Evolutionary conservation across 2,797 vertebrate species (phyloP).

Genomic region (Hemibagrus guttatus): DNA sequence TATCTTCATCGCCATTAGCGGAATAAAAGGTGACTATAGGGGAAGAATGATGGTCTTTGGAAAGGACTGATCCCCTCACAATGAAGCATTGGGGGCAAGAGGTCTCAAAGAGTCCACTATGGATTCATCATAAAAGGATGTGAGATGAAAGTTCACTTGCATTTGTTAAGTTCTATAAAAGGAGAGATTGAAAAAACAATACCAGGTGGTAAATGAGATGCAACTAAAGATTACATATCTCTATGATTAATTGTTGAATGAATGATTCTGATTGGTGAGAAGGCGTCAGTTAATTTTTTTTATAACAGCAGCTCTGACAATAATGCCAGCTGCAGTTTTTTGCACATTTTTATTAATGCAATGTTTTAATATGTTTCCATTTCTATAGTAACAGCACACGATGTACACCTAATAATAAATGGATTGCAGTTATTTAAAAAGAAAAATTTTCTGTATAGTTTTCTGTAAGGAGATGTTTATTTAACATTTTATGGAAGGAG

Average conservation of each 20-base stretch:
- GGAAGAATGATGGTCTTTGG: slow-evolving; percentile 43
- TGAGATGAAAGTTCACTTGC: slow-evolving; percentile 33
- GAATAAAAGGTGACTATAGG: slow-evolving; percentile 56
- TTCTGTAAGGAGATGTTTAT: background rate
- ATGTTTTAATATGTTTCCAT: background rate
- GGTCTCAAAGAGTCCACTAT: slow-evolving; percentile 38
- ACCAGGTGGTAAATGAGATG: slow-evolving; percentile 25
- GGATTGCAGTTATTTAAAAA: background rate
- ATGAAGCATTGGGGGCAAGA: slow-evolving; percentile 41
- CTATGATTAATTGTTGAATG: background rate
- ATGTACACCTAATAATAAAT: background rate
- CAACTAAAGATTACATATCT: background rate
- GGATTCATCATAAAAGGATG: slow-evolving; percentile 30
- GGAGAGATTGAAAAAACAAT: slow-evolving; percentile 1
- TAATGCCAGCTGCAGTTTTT: background rate
- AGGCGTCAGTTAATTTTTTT: background rate
- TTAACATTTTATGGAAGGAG: background rate
- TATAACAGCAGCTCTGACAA: background rate
- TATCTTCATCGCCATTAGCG: slow-evolving; percentile 59
- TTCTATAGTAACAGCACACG: background rate
- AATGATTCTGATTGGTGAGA: background rate
- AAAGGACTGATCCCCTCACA: slow-evolving; percentile 44
- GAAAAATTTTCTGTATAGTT: background rate
- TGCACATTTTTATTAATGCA: background rate
- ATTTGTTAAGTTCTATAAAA: slow-evolving; percentile 21